These are phyloP conservation scores for Mellilla xanthometata DNA, from an alignment of 2,888 invertebrate genomes.

Conservation along the genomic window DNA sequence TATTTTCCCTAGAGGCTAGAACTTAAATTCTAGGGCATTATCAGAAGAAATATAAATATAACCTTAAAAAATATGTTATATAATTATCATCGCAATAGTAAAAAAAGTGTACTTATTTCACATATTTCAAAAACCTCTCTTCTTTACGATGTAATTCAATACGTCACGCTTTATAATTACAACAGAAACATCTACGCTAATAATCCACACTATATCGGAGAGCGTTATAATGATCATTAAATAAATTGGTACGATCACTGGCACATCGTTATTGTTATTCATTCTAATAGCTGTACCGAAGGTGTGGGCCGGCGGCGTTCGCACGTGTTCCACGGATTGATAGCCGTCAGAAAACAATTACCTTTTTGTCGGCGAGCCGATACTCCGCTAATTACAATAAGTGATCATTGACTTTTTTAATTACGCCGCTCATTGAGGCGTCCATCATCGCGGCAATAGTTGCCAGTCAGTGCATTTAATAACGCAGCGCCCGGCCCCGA, in stretches of 20 bases:
- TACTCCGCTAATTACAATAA: slow-evolving; percentile 78
- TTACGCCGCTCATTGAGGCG: slow-evolving; percentile 74
- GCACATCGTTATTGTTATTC: slow-evolving; percentile 14
- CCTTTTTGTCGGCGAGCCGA: slow-evolving; percentile 69
- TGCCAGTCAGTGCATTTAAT: slow-evolving; percentile 80
- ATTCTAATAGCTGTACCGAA: slow-evolving; percentile 15
- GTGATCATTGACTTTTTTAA: slow-evolving; percentile 78
- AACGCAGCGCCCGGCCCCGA: slow-evolving; percentile 44
- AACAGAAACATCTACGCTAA: slow-evolving; percentile 4
- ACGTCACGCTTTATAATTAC: slow-evolving; percentile 17
- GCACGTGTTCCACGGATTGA: slow-evolving; percentile 60
- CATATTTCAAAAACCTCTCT: neutral
- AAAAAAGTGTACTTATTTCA: too few relatives aligned
- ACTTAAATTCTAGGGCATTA: too few relatives aligned
- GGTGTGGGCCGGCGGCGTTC: slow-evolving; percentile 21
- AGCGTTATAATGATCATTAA: slow-evolving; percentile 18
- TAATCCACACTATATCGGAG: slow-evolving; percentile 8
- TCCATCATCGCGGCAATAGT: slow-evolving; percentile 73
- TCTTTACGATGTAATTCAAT: slow-evolving; percentile 1
- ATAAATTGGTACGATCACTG: slow-evolving; percentile 20
- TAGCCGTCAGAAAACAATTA: slow-evolving; percentile 75
- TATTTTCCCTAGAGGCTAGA: too few relatives aligned
- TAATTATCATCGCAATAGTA: too few relatives aligned
- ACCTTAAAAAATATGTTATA: too few relatives aligned
- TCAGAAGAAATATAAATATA: too few relatives aligned